Conservation (phyloP, 2,797 vertebrate species). For the Notolabrus celidotus region DNA sequence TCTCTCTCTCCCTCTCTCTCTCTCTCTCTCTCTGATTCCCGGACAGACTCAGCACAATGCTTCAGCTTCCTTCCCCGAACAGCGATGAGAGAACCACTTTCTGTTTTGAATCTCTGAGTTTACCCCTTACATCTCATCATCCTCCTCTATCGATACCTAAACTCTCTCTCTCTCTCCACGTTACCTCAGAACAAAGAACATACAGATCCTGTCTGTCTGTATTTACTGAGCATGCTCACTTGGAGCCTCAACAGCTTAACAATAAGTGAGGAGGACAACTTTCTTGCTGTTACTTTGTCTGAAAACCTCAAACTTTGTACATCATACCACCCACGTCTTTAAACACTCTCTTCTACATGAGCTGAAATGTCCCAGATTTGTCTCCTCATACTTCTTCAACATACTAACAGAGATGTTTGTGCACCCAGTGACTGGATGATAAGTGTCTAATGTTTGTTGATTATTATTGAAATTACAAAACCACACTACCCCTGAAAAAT, state of each 20-base stretch:
- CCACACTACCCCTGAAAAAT: too few species aligned
- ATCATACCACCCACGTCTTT: too few species aligned
- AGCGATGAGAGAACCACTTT: constrained; percentile 9
- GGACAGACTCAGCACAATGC: not conserved
- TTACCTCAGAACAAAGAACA: not conserved
- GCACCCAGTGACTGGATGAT: too few species aligned
- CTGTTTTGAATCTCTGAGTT: not conserved
- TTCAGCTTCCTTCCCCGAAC: constrained; percentile 67
- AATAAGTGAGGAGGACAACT: not conserved
- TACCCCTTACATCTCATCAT: not conserved
- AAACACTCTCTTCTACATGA: too few species aligned
- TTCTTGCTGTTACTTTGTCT: too few species aligned
- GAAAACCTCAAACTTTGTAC: too few species aligned
- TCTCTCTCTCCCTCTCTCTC: constrained; percentile 11
- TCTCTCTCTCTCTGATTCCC: not conserved
- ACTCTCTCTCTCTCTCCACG: not conserved
- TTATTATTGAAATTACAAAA: too few species aligned
- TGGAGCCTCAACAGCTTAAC: not conserved
- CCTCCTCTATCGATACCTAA: not conserved
- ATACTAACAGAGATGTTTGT: too few species aligned
- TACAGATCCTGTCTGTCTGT: constrained; percentile 61
- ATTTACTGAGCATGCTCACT: constrained; percentile 64
- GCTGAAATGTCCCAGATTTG: too few species aligned
- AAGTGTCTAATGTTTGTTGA: too few species aligned
- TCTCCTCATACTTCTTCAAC: too few species aligned